Conservation (phyloP, 2,888 invertebrate species). For the Ophioninae sp. region DNA sequence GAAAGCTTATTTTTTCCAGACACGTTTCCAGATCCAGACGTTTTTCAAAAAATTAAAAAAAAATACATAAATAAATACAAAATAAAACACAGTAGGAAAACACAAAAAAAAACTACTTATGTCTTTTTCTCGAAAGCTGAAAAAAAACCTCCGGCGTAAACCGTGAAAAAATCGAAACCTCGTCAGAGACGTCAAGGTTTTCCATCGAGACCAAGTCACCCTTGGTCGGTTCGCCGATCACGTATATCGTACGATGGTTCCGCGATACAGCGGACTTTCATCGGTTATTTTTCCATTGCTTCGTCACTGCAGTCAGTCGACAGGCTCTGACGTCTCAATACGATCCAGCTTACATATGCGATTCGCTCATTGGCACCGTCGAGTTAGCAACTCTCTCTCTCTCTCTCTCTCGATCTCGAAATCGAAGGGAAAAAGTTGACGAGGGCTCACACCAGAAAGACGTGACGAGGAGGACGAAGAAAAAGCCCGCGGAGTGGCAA, state of each 20-base stretch:
- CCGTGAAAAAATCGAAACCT: not conserved
- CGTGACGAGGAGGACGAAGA: conserved; percentile 47
- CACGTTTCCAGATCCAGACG: too few relatives aligned
- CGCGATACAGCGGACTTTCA: conserved; percentile 11
- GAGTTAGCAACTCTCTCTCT: conserved; percentile 38
- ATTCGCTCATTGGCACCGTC: conserved; percentile 53
- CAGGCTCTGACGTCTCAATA: conserved; percentile 49
- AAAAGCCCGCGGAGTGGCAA: not conserved
- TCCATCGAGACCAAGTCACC: not conserved
- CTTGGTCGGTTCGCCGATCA: not conserved
- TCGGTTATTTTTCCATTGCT: conserved; percentile 12
- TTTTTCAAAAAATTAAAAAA: too few relatives aligned
- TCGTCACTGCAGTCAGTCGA: not conserved
- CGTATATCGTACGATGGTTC: conserved; percentile 14
- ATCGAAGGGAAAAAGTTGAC: conserved; percentile 53
- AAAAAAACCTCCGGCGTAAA: too few relatives aligned
- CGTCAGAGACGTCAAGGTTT: not conserved
- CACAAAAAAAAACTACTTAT: too few relatives aligned
- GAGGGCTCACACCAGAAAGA: conserved; percentile 59
- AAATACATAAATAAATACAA: too few relatives aligned
- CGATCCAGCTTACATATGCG: conserved; percentile 36
- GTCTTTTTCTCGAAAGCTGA: too few relatives aligned
- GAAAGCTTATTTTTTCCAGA: too few relatives aligned
- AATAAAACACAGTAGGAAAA: too few relatives aligned
- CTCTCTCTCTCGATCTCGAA: conserved; percentile 7